phyloP scores from a whole-genome alignment of 1,140 invertebrate genomes.

The Heliothis subflexa region DNA sequence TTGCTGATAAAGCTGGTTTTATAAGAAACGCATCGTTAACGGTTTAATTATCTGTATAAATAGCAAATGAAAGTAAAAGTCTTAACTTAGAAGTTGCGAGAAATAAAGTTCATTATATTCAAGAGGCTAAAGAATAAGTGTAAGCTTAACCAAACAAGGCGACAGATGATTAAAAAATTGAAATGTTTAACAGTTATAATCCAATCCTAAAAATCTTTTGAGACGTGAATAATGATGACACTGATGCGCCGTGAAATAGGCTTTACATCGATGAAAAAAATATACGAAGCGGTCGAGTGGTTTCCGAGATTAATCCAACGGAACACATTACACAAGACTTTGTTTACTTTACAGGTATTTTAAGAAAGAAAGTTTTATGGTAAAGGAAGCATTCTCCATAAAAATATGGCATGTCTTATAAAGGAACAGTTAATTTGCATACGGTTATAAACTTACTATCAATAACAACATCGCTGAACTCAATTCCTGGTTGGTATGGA shows the following conservation, averaged over 20 bases:
- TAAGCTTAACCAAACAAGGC: background rate
- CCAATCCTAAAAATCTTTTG: background rate
- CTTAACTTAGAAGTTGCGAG: no score
- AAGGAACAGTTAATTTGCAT: background rate
- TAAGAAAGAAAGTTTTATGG: background rate
- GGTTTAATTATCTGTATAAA: no score
- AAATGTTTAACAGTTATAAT: conserved; percentile 16
- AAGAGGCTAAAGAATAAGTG: background rate
- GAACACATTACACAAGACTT: conserved; percentile 22
- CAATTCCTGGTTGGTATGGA: background rate
- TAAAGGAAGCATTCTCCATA: background rate
- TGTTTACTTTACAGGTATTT: background rate
- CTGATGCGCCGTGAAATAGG: conserved; percentile 39
- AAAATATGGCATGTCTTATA: no score
- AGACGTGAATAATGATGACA: background rate
- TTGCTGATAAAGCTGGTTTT: no score
- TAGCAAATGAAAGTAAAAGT: no score
- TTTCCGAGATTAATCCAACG: conserved; percentile 32
- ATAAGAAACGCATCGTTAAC: no score
- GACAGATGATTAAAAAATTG: background rate
- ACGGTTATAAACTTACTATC: background rate
- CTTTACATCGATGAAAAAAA: conserved; percentile 28
- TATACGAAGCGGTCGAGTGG: conserved; percentile 42
- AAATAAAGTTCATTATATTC: background rate
- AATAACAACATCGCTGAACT: background rate